These are phyloP conservation scores for Brachyrhaphis roseni DNA, from an alignment of 2,797 vertebrate species.

Conservation along the genomic window DNA sequence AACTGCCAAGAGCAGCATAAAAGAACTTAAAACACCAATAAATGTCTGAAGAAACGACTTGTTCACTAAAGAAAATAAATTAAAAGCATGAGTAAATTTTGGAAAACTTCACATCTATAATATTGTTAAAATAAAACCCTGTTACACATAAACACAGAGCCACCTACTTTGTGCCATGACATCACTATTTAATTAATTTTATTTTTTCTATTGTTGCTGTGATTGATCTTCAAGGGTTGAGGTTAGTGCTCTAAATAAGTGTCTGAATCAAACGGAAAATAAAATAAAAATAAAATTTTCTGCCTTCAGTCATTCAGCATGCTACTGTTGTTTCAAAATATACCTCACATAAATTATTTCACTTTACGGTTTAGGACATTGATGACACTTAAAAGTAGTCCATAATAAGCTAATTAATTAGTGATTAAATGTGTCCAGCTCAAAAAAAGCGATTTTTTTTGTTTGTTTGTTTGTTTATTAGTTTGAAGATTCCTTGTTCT, in stretches of 20 bases:
- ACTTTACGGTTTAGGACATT: not conserved
- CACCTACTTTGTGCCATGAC: not conserved
- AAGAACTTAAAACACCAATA: no score
- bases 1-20: no score
- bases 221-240: not conserved
- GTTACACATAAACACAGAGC: not conserved
- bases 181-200: not conserved
- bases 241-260: not conserved
- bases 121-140: no score
- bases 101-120: no score
- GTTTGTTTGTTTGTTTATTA: not conserved
- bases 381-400: not conserved
- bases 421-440: not conserved
- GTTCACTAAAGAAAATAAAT: no score
- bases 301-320: not conserved
- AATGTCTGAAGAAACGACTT: no score
- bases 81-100: no score
- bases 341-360: not conserved
- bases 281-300: not conserved
- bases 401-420: not conserved
- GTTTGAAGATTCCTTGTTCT: not conserved
- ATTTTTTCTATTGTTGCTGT: not conserved
- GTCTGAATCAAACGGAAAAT: not conserved
- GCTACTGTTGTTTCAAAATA: not conserved
- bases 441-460: not conserved